phyloP scores from a whole-genome alignment of 53 echinoderm and acorn worm species.

The Hippasteria phrygiana region DNA sequence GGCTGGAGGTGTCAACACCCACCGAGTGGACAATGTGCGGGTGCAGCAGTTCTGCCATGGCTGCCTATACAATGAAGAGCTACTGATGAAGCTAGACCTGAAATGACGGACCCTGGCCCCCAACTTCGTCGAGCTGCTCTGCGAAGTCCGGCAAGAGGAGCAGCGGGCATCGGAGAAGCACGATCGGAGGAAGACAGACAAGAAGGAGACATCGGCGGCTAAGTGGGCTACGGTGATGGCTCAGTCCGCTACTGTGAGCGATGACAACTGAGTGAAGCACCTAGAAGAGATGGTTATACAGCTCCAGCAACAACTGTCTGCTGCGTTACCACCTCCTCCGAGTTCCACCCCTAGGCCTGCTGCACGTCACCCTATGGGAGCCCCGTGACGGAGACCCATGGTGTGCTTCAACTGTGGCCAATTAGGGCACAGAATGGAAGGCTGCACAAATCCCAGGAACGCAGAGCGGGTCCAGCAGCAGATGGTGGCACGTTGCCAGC shows the following conservation, averaged over 20 bases:
- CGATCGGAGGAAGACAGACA: neutral
- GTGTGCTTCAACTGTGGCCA: conserved; percentile 75
- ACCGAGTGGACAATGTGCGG: conserved; percentile 42
- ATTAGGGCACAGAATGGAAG: conserved; percentile 53
- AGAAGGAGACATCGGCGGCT: neutral
- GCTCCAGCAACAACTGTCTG: neutral
- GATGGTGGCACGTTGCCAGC: conserved; percentile 29
- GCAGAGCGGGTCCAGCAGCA: conserved; percentile 52
- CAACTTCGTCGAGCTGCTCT: neutral
- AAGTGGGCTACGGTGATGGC: neutral
- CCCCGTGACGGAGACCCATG: too few species aligned
- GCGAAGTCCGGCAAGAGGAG: conserved; percentile 17
- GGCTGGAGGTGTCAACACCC: conserved; percentile 48
- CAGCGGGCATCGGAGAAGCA: neutral
- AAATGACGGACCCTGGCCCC: neutral
- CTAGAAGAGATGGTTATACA: neutral
- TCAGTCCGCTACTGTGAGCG: neutral
- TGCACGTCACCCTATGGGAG: too few species aligned
- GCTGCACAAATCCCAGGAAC: conserved; percentile 45
- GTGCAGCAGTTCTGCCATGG: conserved; percentile 52
- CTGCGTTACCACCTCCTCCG: neutral
- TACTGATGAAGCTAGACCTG: conserved; percentile 1
- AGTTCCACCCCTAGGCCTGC: neutral
- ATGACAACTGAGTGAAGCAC: neutral
- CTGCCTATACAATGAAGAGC: conserved; percentile 48